Base-by-base conservation (phyloP, 2,888 invertebrate species). In the Fissipunctia ypsillon region DNA sequence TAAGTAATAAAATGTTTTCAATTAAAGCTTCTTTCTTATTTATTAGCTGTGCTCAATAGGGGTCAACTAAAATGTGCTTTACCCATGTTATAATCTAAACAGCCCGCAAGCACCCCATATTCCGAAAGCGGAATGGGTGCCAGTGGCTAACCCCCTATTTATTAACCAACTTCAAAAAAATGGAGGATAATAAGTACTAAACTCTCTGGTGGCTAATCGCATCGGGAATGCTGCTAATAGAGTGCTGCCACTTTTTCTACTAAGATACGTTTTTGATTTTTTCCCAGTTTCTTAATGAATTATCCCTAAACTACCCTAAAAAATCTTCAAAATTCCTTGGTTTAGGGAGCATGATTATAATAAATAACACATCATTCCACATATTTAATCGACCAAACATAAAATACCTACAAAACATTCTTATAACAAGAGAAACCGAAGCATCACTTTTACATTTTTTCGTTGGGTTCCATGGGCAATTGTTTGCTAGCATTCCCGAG, bases 1-100 rank as follows among this genome's bases (percentile, higher is more conserved):
- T 73, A 73, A 70, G 69, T 45, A 84, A 71, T 80, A 69, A 71
- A 64, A 73, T 48, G 25, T 64, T 83, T 78, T 45, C 2, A 63
- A 74, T 74, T 63, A 12, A 52, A 38, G 0, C 16, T 12, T 25
- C 0, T 31, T 54, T 60, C 59, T 75, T 12, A 60, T 69, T 75
- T 68, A 31, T 6, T n/a, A 38, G 2, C 1, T 14, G 16, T 38
- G 25, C 38, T 35, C 25, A 52, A 28, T 35, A 19, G 3, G 10
- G 6, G 19, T 35, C 19, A 9, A 22, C 2, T 28, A n/a, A 28
- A 65, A 16, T 10, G 10, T 28, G 19, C 10, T 19, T n/a, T 41
- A 69, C 31, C 6, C n/a, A 25, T 9, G 31, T 10, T 48, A 28
- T 6, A n/a, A n/a, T n/a, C n/a, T n/a, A 41, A 22, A 31, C n/a